Percentiles rank a stretch among this genome's conserved stretches.
phyloP scores from a whole-genome alignment of 2,888 invertebrate genomes.

The Palloptera scutellata region DNA sequence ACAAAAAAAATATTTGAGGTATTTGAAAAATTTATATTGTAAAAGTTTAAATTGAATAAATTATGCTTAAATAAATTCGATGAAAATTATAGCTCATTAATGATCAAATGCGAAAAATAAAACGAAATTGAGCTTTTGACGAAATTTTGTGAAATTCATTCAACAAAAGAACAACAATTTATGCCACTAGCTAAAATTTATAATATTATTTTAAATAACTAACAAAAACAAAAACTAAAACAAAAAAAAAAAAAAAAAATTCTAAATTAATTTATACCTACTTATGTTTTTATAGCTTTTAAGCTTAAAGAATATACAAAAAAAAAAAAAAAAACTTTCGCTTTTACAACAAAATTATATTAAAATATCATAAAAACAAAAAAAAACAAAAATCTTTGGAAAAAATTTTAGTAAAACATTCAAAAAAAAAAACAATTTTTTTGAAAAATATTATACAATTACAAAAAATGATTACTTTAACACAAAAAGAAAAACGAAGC shows the following conservation, averaged over 20 bases:
- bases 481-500: neutral
- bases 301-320: neutral
- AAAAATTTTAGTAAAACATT: neutral
- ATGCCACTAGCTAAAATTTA: neutral
- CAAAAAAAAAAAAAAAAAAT: conserved; percentile 7
- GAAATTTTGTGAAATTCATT: neutral
- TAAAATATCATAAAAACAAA: neutral
- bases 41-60: neutral
- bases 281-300: neutral
- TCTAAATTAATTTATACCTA: conserved; percentile 10
- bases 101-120: neutral
- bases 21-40: conserved; percentile 4
- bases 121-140: neutral
- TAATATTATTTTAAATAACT: neutral
- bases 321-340: conserved; percentile 1
- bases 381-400: neutral
- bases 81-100: neutral
- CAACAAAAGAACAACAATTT: neutral
- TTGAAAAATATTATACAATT: neutral
- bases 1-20: neutral
- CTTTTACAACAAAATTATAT: neutral
- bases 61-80: neutral
- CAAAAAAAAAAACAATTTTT: neutral
- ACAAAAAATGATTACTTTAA: neutral
- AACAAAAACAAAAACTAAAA: neutral